Evolutionary conservation across 2,888 invertebrate genomes (phyloP).

Genomic region (Pristionchus exspectatus): DNA sequence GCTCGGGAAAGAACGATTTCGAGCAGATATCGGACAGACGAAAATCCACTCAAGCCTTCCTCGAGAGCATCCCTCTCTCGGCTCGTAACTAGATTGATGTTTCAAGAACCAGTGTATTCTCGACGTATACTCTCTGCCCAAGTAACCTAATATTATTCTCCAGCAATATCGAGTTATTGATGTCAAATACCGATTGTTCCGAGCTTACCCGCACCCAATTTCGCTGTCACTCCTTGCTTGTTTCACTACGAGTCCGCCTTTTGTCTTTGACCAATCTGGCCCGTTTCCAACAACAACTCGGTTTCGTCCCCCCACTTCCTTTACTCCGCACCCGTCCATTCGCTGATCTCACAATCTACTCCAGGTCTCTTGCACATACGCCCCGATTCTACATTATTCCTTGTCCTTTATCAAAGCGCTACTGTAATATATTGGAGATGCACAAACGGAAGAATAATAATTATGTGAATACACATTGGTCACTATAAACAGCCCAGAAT

Average conservation of each 20-base stretch:
- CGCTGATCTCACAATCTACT: not conserved
- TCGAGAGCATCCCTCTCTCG: conserved; percentile 38
- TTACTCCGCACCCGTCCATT: not conserved
- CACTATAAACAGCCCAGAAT: not conserved
- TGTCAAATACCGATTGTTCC: not conserved
- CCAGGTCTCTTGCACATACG: conserved; percentile 14
- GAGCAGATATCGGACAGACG: conserved; percentile 15
- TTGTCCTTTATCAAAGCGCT: conserved; percentile 19
- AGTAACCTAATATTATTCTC: not conserved
- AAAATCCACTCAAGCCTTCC: conserved; percentile 40
- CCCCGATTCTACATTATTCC: not conserved
- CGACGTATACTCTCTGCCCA: not conserved
- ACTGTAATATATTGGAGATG: not conserved
- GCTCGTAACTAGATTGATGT: not conserved
- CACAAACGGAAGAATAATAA: conserved; percentile 26
- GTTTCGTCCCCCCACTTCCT: not conserved
- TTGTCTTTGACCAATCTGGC: conserved; percentile 10
- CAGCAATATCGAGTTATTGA: conserved; percentile 9
- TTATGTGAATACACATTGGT: not conserved
- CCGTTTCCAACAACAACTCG: not conserved
- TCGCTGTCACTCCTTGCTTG: conserved; percentile 32
- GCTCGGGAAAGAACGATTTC: conserved; percentile 17
- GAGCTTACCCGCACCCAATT: not conserved
- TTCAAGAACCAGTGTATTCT: not conserved
- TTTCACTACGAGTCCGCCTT: not conserved